Percentiles rank a stretch among this genome's conserved stretches.
These are phyloP conservation scores for Thaumatotibia leucotreta DNA, from an alignment of 1,140 invertebrate genomes.

Conservation along the genomic window DNA sequence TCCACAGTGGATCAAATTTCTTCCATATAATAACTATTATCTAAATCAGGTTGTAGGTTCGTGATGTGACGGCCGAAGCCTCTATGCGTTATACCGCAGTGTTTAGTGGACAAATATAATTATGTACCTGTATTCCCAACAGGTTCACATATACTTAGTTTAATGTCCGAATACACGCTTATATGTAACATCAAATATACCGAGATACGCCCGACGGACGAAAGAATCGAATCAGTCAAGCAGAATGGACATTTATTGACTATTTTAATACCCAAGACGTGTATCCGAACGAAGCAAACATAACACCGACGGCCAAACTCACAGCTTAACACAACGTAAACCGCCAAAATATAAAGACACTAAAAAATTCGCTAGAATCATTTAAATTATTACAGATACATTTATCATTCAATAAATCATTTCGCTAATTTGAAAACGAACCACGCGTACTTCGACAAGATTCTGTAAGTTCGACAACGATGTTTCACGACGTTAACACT, in stretches of 20 bases:
- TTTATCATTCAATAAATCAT: slow-evolving; percentile 54
- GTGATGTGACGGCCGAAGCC: slow-evolving; percentile 30
- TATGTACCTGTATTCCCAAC: slow-evolving; percentile 4
- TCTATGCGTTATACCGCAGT: not conserved
- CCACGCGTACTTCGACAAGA: slow-evolving; percentile 35
- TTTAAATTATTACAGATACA: slow-evolving; percentile 56
- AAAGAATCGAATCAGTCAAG: not conserved
- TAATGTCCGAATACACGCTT: slow-evolving; percentile 25
- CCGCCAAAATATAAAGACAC: slow-evolving; percentile 61
- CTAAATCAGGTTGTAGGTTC: slow-evolving; percentile 63
- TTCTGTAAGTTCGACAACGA: not conserved
- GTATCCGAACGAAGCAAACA: slow-evolving; percentile 47
- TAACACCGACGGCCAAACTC: slow-evolving; percentile 53
- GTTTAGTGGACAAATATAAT: slow-evolving; percentile 5
- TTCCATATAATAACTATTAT: slow-evolving; percentile 65
- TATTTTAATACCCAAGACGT: not conserved
- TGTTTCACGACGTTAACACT: not conserved
- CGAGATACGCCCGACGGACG: not conserved
- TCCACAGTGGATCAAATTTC: slow-evolving; percentile 71
- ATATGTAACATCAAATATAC: slow-evolving; percentile 15
- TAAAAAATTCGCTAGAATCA: slow-evolving; percentile 71
- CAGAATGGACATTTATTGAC: slow-evolving; percentile 4
- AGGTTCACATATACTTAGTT: slow-evolving; percentile 15
- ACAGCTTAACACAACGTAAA: slow-evolving; percentile 66
- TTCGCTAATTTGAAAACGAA: slow-evolving; percentile 47